Conservation (phyloP, 2,888 invertebrate genomes). For the Scaeva pyrastri region DNA sequence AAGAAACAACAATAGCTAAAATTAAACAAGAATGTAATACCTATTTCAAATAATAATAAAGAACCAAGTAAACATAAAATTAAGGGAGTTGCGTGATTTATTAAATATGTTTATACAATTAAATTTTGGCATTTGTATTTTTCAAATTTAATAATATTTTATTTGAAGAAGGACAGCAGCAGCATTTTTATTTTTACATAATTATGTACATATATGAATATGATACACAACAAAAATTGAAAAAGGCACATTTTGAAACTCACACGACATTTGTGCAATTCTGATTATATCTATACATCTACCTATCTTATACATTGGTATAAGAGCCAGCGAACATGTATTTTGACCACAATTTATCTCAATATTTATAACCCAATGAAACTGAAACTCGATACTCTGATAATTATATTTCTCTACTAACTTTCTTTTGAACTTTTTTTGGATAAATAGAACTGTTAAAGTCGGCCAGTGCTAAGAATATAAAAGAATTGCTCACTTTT, state of each 20-base stretch:
- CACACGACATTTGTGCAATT: slow-evolving; percentile 69
- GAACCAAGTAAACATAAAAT: background rate
- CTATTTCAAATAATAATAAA: background rate
- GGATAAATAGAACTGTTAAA: no score
- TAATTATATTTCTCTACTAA: no score
- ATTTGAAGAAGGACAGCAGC: slow-evolving; percentile 53
- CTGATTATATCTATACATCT: slow-evolving; percentile 56
- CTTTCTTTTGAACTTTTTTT: no score
- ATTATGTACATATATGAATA: slow-evolving; percentile 54
- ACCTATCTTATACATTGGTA: background rate
- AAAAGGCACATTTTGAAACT: slow-evolving; percentile 75
- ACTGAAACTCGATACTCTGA: no score
- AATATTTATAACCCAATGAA: background rate
- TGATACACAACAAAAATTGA: slow-evolving; percentile 69
- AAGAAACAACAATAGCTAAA: slow-evolving; percentile 75
- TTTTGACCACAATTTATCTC: background rate
- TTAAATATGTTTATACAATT: slow-evolving; percentile 7
- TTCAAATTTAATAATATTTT: slow-evolving; percentile 3
- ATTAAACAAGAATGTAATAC: slow-evolving; percentile 38
- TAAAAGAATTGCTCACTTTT: no score
- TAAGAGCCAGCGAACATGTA: slow-evolving; percentile 3
- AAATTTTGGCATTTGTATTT: background rate
- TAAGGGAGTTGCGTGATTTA: slow-evolving; percentile 13
- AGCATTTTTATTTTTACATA: slow-evolving; percentile 33
- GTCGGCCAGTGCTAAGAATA: no score